phyloP scores from a whole-genome alignment of 2,888 invertebrate genomes.

The Mayetiola destructor region DNA sequence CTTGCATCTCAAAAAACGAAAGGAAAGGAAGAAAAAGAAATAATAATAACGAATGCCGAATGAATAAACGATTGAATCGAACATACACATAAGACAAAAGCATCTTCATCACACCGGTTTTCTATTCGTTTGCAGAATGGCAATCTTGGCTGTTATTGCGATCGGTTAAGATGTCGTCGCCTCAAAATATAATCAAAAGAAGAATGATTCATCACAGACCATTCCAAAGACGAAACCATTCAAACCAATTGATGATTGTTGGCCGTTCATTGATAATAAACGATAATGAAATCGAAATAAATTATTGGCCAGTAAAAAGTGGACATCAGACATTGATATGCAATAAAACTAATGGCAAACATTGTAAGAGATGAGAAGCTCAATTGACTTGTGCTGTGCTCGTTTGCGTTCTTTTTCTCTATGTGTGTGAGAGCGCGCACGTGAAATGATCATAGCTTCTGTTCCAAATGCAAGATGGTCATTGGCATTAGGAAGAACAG shows the following conservation, averaged over 20 bases:
- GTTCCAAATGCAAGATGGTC: not conserved
- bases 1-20: not conserved
- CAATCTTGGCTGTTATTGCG: too few relatives aligned
- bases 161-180: too few relatives aligned
- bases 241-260: not conserved
- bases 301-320: not conserved
- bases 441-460: not conserved
- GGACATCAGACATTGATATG: constrained; percentile 8
- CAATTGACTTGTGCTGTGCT: not conserved
- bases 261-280: constrained; percentile 13
- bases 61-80: too few relatives aligned
- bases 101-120: not conserved
- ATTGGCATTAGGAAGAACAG: constrained; percentile 10
- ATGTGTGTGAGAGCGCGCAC: not conserved
- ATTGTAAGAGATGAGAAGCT: too few relatives aligned
- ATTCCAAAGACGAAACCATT: too few relatives aligned
- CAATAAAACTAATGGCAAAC: constrained; percentile 8
- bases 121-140: not conserved
- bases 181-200: too few relatives aligned
- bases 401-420: not conserved
- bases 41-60: not conserved
- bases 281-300: constrained; percentile 15
- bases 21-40: not conserved
- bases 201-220: too few relatives aligned
- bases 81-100: not conserved